Evolutionary conservation across 2,113 vertebrate species (phyloP).

Genomic region (Melanostigma gelatinosum): DNA sequence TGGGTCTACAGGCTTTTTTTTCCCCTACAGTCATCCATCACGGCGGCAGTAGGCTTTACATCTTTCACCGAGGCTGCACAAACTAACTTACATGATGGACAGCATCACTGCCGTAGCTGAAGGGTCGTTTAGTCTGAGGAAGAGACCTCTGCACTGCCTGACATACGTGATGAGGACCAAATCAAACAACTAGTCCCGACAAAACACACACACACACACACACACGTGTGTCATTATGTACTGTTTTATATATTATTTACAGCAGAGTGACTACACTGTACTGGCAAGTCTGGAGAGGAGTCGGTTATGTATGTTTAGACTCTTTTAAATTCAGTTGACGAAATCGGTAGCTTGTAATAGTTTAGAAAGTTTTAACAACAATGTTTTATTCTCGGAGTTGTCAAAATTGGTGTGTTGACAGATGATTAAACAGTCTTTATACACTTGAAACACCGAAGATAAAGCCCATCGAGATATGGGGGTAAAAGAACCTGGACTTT

Average conservation of each 20-base stretch:
- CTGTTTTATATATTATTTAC: not conserved
- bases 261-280: not conserved
- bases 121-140: not conserved
- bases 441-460: not conserved
- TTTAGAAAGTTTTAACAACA: not conserved
- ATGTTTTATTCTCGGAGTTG: not conserved
- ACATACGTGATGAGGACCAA: slow-evolving; percentile 2
- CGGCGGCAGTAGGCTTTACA: not conserved
- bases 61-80: slow-evolving; percentile 13
- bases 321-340: not conserved
- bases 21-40: slow-evolving; percentile 12
- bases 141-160: slow-evolving; percentile 4
- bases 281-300: not conserved
- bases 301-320: no score
- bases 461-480: not conserved
- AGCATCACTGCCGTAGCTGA: not conserved
- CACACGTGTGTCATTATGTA: not conserved
- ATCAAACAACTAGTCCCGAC: not conserved
- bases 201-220: not conserved
- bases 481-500: not conserved
- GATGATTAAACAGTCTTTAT: not conserved
- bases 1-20: slow-evolving; percentile 10
- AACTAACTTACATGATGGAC: slow-evolving; percentile 15
- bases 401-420: not conserved
- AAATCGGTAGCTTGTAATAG: not conserved